A percentile compares a stretch with the other conserved stretches of the same genome.
Conservation (phyloP, 2,888 invertebrate genomes). For the Sphaerophoria rueppellii region DNA sequence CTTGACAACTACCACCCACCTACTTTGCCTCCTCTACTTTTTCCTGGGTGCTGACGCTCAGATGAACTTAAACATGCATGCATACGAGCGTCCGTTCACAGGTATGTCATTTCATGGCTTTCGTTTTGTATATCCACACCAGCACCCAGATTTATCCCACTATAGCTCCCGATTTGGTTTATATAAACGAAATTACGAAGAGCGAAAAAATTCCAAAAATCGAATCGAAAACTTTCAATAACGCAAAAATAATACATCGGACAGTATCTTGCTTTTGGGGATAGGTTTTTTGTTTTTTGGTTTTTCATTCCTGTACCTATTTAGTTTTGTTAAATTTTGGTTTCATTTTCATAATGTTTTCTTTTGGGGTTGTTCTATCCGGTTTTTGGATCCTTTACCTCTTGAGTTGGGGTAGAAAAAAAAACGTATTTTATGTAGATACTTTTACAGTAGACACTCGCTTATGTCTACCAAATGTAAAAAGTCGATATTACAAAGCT, state of each 20-base stretch:
- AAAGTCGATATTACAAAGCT: no score
- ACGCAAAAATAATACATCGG: conserved; percentile 70
- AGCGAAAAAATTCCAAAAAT: conserved; percentile 38
- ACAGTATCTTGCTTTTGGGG: conserved; percentile 46
- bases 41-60: conserved; percentile 11
- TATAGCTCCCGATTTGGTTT: background rate
- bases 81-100: conserved; percentile 27
- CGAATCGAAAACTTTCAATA: conserved; percentile 68
- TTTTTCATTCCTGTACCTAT: background rate
- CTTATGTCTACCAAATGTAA: no score
- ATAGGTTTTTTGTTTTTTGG: conserved; percentile 20
- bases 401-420: conserved; percentile 3
- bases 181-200: background rate
- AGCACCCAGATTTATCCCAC: background rate
- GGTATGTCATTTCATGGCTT: conserved; percentile 41
- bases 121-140: conserved; percentile 17
- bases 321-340: conserved; percentile 24
- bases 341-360: conserved; percentile 21
- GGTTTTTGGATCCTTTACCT: conserved; percentile 41
- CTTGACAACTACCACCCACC: conserved; percentile 35
- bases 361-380: background rate
- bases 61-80: conserved; percentile 32
- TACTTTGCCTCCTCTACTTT: background rate
- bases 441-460: background rate
- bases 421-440: background rate